Evolutionary conservation across 1,140 invertebrate species (phyloP), one percentile per base, ranked within the genome.

Genomic region (Spodoptera litura): DNA sequence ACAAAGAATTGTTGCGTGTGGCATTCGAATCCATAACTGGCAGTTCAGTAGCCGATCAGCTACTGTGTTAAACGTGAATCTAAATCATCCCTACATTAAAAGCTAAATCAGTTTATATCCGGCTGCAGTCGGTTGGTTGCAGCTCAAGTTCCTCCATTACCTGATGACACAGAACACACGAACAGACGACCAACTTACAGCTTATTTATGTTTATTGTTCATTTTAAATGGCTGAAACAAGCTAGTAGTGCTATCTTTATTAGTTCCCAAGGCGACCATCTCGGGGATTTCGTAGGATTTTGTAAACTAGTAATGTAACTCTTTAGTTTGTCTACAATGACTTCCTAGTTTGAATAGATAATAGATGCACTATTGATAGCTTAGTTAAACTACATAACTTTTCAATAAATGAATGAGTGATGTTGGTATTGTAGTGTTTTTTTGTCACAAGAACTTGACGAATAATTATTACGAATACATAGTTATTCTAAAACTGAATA

Each of bases 181-280:
- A 35, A 58, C 20, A 20, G 20, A 53, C 70, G 35, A 56, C 13
- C n/a, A 56, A 55, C 66, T 38, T 15, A 15, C 64, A 38, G 15
- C 11, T 12, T 55, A 78, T 83, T 80, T 78, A 78, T 76, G 79
- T 83, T 76, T 82, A 77, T 64, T 79, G 81, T 72, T 78, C 66
- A 72, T 79, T 81, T 76, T 79, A 70, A 75, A 74, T 78, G 58
- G 61, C 58, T 72, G 44, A 27, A 53, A 31, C 66, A 70, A 70
- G 62, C 20, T 52, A 38, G 0, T 8, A 55, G 27, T n/a, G 25
- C 56, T 79, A 73, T 79, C 68, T 78, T 74, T 78, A 71, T 66
- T 35, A 66, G 56, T 44, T 70, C 66, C 66, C 66, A 31, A 53
- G 49, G 66, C 66, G 66, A 35, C 56, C 27, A 59, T 72, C 59